Conservation (phyloP, 2,888 invertebrate genomes). For the Frankliniella fusca region DNA sequence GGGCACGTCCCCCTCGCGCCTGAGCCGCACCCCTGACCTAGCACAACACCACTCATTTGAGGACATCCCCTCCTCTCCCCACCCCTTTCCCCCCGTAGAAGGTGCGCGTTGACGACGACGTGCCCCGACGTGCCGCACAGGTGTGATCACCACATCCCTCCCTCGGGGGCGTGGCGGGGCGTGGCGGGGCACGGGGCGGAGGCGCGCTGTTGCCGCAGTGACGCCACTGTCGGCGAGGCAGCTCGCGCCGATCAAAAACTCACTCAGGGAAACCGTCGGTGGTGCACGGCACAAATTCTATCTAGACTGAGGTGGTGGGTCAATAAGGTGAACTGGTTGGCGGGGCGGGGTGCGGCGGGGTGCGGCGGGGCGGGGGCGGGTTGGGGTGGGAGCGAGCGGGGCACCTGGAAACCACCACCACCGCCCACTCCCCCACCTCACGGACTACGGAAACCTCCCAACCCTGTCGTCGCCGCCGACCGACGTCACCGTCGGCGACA, state of each 20-base stretch:
- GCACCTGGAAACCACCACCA: background rate
- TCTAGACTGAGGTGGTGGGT: conserved; percentile 7
- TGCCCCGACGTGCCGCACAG: background rate
- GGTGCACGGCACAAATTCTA: background rate
- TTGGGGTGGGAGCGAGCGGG: background rate
- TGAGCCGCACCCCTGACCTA: background rate
- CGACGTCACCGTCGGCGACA: background rate
- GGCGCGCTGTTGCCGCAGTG: conserved; percentile 9
- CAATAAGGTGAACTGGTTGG: conserved; percentile 2
- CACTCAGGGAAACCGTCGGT: background rate
- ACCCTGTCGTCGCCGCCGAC: too few species aligned
- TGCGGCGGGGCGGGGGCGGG: background rate
- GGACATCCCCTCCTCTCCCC: background rate
- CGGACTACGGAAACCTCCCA: background rate
- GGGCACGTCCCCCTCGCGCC: too few species aligned
- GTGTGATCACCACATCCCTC: conserved; percentile 17
- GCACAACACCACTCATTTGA: background rate
- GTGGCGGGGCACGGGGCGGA: background rate
- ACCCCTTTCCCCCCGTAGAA: background rate
- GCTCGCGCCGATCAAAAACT: conserved; percentile 15
- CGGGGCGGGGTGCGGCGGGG: background rate
- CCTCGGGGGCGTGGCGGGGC: background rate
- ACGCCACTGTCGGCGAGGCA: background rate
- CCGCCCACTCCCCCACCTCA: background rate
- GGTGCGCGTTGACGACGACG: background rate